phyloP scores from a whole-genome alignment of 2,113 vertebrate species.

The Mirza zaza region DNA sequence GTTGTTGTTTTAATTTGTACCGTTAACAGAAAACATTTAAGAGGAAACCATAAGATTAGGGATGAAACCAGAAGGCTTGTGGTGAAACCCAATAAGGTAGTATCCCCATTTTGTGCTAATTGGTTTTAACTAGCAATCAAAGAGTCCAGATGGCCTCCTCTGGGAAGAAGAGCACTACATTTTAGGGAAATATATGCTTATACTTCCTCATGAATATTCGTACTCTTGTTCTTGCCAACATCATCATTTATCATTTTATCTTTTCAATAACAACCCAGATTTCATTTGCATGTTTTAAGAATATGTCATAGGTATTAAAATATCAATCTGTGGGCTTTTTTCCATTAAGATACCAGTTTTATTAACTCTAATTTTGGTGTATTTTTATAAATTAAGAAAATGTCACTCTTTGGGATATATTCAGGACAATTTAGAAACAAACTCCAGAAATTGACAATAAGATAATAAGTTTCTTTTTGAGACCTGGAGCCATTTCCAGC shows the following conservation, averaged over 20 bases:
- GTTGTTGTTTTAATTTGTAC: constrained; percentile 70
- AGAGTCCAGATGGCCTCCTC: constrained; percentile 72
- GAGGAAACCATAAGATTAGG: constrained; percentile 57
- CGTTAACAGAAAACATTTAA: constrained; percentile 68
- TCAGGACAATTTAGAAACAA: constrained; percentile 53
- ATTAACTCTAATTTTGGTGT: constrained; percentile 29
- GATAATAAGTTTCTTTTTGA: constrained; percentile 43
- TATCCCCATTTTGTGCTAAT: constrained; percentile 68
- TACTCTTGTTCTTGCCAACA: constrained; percentile 63
- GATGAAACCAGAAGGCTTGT: constrained; percentile 64
- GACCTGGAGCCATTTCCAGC: constrained; percentile 22
- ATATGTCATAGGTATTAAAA: constrained; percentile 54
- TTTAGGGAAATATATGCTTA: constrained; percentile 74
- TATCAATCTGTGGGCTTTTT: constrained; percentile 20
- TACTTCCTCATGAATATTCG: constrained; percentile 75
- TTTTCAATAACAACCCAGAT: constrained; percentile 50
- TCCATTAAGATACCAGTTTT: constrained; percentile 35
- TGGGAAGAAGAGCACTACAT: constrained; percentile 55
- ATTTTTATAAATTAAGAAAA: constrained; percentile 41
- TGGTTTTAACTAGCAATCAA: constrained; percentile 75
- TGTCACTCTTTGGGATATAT: constrained; percentile 7
- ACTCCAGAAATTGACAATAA: constrained; percentile 40
- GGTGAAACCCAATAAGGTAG: constrained; percentile 71
- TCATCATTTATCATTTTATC: constrained; percentile 67
- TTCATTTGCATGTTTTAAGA: constrained; percentile 70